Evolutionary conservation across 2,113 vertebrate genomes (phyloP).

Genomic region (Delphinapterus leucas): DNA sequence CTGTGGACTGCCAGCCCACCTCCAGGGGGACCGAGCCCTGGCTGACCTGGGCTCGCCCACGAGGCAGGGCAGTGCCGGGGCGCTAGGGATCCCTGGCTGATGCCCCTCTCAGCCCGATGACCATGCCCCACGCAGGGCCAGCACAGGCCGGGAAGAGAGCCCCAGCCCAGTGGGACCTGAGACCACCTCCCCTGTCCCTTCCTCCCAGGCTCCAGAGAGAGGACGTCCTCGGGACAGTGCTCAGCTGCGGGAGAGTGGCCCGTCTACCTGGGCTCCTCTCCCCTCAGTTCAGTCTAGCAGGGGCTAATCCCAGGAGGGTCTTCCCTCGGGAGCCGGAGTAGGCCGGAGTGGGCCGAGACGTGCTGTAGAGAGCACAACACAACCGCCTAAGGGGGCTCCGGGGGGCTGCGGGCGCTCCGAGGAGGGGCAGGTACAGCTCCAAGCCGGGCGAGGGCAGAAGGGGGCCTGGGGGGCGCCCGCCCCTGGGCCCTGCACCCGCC

Average conservation of each 20-base stretch:
- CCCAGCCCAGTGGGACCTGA: fast-evolving
- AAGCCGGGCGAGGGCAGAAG: neutral
- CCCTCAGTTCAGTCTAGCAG: neutral
- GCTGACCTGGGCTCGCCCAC: fast-evolving
- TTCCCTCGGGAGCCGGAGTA: neutral
- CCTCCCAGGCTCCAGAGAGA: fast-evolving
- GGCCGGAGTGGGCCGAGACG: neutral
- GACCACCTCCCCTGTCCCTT: fast-evolving
- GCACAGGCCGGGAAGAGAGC: neutral
- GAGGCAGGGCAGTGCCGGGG: neutral
- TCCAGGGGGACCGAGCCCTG: fast-evolving
- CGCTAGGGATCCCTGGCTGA: neutral
- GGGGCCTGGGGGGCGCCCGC: fast-evolving
- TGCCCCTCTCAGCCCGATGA: fast-evolving
- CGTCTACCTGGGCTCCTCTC: neutral
- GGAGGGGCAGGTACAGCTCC: fast-evolving
- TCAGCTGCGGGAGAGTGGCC: fast-evolving
- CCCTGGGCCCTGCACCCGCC: neutral
- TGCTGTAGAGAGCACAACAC: fast-evolving
- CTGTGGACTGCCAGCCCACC: neutral
- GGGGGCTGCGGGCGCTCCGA: neutral
- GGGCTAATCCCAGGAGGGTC: neutral
- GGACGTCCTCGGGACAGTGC: fast-evolving
- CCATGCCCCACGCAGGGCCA: neutral
- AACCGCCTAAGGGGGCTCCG: neutral